Evolutionary conservation across 2,797 vertebrate species (phyloP), one percentile per base, ranked within the genome.

Genomic region (Neosalanx taihuensis): DNA sequence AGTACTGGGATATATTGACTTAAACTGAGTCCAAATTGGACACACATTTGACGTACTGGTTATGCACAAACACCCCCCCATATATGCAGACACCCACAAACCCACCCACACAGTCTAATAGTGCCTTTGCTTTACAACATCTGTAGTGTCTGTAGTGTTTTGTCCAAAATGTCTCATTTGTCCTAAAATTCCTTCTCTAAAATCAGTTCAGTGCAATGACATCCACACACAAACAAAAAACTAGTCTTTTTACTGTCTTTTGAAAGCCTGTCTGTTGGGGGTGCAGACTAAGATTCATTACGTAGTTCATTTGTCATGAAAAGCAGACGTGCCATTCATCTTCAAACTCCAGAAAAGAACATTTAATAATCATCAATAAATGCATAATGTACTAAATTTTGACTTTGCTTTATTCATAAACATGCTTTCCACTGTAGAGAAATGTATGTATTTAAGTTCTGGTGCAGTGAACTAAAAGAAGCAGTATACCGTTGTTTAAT

Each of bases 211-310:
- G 12, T 12, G 41, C 9, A 13, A 46, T 46, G 41, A 46, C 10
- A 46, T 13, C 41, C 41, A 46, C 41, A 46, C 7, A 46, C 9
- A 46, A 46, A 46, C n/a, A n/a, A 4, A 65, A 57, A 4, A 3
- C 5, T 29, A 7, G 4, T 18, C 57, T 64, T 17, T 53, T 56
- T 68, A 49, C 2, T 69, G 73, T 61, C 56, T 1, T 1, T 60
- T 72, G 59, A 75, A 71, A 69, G 31, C 4, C 64, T 15, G 13
- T 35, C 3, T 57, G 46, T 46, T 46, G n/a, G 4, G 31, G 33
- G 7, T 30, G 71, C 46, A 60, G 64, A 26, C 41, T 41, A 31
- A 29, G 5, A 33, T 12, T 29, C 18, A 72, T 73, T 60, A 64
- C 51, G 70, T 26, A 63, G 9, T 33, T 0, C 1, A 53, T 51